These are phyloP conservation scores for Acanthoscelides obtectus DNA, from an alignment of 2,888 invertebrate species.

Conservation along the genomic window DNA sequence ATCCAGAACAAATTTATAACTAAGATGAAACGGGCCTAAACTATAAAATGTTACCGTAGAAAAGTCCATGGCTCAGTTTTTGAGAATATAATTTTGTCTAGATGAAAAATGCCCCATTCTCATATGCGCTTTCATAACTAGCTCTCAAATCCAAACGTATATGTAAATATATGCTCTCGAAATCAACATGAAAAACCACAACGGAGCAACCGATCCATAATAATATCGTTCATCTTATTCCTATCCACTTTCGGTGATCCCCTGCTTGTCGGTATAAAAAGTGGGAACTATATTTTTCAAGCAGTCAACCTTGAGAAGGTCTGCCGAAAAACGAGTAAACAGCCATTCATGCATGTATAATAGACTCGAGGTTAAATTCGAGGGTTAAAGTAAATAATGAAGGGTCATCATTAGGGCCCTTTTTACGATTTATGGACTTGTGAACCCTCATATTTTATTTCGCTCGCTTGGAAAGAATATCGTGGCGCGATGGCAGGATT, in stretches of 20 bases:
- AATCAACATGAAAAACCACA: neutral
- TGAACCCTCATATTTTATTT: conserved; percentile 3
- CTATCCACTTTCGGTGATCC: neutral
- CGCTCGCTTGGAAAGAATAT: conserved; percentile 1
- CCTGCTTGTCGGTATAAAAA: neutral
- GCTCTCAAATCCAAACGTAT: too few relatives aligned
- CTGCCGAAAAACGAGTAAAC: neutral
- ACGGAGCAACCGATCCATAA: neutral
- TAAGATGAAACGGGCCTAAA: too few relatives aligned
- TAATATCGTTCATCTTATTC: neutral
- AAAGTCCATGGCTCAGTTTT: too few relatives aligned
- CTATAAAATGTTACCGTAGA: too few relatives aligned
- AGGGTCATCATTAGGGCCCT: neutral
- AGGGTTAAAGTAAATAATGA: neutral
- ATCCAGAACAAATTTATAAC: too few relatives aligned
- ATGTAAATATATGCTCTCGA: neutral
- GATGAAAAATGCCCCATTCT: too few relatives aligned
- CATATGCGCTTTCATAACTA: too few relatives aligned
- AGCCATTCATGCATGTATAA: neutral
- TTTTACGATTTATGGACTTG: neutral
- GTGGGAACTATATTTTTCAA: neutral
- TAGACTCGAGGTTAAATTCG: neutral
- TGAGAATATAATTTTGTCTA: too few relatives aligned
- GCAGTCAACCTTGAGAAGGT: neutral
- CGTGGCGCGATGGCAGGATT: neutral